Base-by-base conservation (phyloP, 2,113 vertebrate genomes). In the Oreochromis aureus region DNA sequence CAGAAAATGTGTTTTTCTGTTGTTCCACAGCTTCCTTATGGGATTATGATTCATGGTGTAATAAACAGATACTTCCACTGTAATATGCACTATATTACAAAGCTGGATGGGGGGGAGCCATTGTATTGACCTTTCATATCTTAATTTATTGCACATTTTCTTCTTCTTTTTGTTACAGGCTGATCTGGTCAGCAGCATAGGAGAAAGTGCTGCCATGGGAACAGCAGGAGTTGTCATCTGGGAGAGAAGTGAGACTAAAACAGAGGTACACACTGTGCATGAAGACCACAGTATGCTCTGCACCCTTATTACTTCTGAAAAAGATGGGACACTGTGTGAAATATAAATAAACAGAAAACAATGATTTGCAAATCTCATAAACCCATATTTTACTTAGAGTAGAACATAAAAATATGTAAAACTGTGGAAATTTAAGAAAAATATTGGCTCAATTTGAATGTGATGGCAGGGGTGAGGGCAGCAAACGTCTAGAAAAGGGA, bases 161-260 rank as follows among this genome's bases (percentile, higher is more conserved):
- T 73, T 18, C 0, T 2, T 71, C 12, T 73, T 73, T 73, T 73
- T 27, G 61, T 27, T 27, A n/a, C 92, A 99, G 98, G 95, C 84
- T 6, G 97, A 99, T 91, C 95, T 99, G 86, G 95, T 98, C 73
- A 96, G 96, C 59, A 97, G 98, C 36, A 96, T 99, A 2, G 98
- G 98, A 79, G 98, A 99, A 89, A 98, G 98, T 6, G 97, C 98
- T 0, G 97, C 98, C 24, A 73, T 98, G 96, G 98, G 98, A 84
- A 97, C 96, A 76, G 97, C 98, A 19, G 98, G 98, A 85, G 90
- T 98, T n/a, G 95, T 99, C 93, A 94, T 99, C 92, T 99, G 98
- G 98, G 97, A 96, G 81, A 95, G 86, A 89, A 93, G 89, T 27
- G 91, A 95, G 85, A 88, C 92, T 6, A 96, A 96, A 87, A 96